Percentiles rank a stretch among this genome's conserved stretches.
Conservation (phyloP, 2,888 invertebrate genomes). For the Drosophila kambysellisi region DNA sequence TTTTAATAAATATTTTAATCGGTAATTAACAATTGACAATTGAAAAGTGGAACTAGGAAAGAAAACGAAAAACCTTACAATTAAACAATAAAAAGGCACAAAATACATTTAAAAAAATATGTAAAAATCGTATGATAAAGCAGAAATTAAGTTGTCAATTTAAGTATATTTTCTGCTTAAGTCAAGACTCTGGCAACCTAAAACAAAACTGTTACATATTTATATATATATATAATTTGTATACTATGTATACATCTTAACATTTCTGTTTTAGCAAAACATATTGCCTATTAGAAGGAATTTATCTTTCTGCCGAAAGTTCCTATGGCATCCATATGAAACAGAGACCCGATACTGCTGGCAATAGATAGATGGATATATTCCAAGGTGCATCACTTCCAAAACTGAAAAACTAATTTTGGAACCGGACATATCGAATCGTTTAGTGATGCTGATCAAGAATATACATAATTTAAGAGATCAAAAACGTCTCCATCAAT, state of each 20-base stretch:
- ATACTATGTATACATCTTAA: background rate
- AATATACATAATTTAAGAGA: background rate
- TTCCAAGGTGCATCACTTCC: background rate
- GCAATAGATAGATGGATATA: background rate
- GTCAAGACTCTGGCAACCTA: background rate
- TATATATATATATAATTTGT: too few species aligned
- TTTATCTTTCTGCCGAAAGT: background rate
- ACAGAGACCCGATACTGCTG: background rate
- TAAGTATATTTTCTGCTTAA: background rate
- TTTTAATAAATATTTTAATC: background rate
- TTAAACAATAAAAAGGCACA: background rate
- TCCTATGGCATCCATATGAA: background rate
- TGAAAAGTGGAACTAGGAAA: background rate
- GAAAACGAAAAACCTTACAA: background rate
- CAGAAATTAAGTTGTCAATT: background rate
- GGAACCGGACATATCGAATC: background rate
- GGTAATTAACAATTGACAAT: background rate
- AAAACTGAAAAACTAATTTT: background rate
- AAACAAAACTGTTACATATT: background rate
- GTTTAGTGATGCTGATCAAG: too few species aligned
- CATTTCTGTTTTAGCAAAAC: background rate
- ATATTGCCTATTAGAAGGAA: background rate
- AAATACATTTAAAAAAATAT: background rate
- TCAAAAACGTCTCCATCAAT: background rate
- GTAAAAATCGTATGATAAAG: background rate